A percentile compares a stretch with the other conserved stretches of the same genome.
Evolutionary conservation across 1,140 invertebrate genomes (phyloP).

Genomic region (Chymomyza costata): DNA sequence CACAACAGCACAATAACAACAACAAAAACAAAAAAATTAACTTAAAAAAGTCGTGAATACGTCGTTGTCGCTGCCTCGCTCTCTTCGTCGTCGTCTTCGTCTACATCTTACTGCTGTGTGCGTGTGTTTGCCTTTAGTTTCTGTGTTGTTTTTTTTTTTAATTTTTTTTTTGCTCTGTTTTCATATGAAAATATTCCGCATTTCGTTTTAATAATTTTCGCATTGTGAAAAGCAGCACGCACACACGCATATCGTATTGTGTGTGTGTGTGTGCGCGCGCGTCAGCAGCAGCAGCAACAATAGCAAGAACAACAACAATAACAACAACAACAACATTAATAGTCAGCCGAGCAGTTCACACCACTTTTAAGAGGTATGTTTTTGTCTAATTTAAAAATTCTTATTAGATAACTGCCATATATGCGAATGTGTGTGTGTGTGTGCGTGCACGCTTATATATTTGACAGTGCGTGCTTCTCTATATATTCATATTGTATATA

Average conservation of each 20-base stretch:
- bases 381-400: slow-evolving; percentile 38
- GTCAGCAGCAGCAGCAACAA: slow-evolving; percentile 32
- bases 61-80: slow-evolving; percentile 27
- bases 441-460: slow-evolving; percentile 10
- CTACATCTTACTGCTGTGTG: neutral
- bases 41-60: slow-evolving; percentile 54
- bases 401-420: slow-evolving; percentile 45
- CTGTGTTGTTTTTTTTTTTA: slow-evolving; percentile 36
- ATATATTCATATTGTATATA: too few species aligned
- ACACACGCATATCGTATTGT: slow-evolving; percentile 24
- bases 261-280: slow-evolving; percentile 31
- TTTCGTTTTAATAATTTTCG: slow-evolving; percentile 34
- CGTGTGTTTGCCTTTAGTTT: slow-evolving; percentile 30
- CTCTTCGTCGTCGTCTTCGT: slow-evolving; percentile 1
- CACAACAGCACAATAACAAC: slow-evolving; percentile 16
- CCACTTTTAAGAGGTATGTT: slow-evolving; percentile 53
- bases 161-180: slow-evolving; percentile 48
- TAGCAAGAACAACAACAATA: too few species aligned
- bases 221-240: slow-evolving; percentile 57
- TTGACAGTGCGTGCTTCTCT: slow-evolving; percentile 3
- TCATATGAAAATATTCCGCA: too few species aligned
- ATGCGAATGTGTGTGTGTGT: slow-evolving; percentile 5
- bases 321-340: too few species aligned
- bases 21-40: slow-evolving; percentile 34
- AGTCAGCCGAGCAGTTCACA: slow-evolving; percentile 43